These are phyloP conservation scores for Gila robusta DNA, from an alignment of 2,797 vertebrate genomes.

Conservation along the genomic window DNA sequence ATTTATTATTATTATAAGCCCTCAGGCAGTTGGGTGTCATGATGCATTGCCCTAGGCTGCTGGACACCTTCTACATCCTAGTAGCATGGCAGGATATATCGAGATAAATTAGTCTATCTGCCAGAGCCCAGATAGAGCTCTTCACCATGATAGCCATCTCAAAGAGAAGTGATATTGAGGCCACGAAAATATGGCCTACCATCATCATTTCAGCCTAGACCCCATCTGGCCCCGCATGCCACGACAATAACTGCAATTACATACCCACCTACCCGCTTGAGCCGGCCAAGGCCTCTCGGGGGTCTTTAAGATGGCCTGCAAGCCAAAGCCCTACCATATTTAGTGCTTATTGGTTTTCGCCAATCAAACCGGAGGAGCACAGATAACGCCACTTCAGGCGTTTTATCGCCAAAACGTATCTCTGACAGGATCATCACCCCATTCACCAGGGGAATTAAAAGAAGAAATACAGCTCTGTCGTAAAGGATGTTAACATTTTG, in stretches of 20 bases:
- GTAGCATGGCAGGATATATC: constrained; percentile 21
- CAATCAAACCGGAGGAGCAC: constrained; percentile 48
- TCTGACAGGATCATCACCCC: constrained; percentile 21
- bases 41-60: not conserved
- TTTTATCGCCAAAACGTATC: constrained; percentile 64
- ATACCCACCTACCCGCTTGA: constrained; percentile 51
- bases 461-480: constrained; percentile 12
- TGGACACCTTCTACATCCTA: constrained; percentile 16
- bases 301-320: constrained; percentile 60
- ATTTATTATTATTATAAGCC: not conserved
- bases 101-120: constrained; percentile 45
- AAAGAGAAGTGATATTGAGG: constrained; percentile 36
- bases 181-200: constrained; percentile 24
- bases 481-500: constrained; percentile 44
- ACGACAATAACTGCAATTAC: constrained; percentile 76
- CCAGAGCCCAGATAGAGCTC: constrained; percentile 24
- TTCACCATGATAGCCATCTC: constrained; percentile 42
- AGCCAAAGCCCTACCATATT: constrained; percentile 35
- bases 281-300: constrained; percentile 56
- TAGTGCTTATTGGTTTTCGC: constrained; percentile 65
- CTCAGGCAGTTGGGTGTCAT: not conserved
- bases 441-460: constrained; percentile 53
- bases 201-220: constrained; percentile 64
- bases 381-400: constrained; percentile 52
- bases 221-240: constrained; percentile 72